Base-by-base conservation (phyloP, 2,113 vertebrate species). In the Pterocles burchelli region DNA sequence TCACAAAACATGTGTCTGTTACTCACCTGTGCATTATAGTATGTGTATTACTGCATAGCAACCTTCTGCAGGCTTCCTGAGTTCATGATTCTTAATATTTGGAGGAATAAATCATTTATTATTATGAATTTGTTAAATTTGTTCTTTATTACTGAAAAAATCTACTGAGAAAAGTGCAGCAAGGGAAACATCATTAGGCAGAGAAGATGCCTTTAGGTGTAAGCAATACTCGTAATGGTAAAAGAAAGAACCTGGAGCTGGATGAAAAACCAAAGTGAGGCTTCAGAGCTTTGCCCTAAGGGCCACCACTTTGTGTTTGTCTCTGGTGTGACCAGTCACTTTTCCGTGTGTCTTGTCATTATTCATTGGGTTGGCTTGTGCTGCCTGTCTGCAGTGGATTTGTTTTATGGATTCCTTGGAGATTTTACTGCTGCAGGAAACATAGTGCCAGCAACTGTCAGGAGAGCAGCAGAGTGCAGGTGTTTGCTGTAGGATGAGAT, bases 111-210 rank as follows among this genome's bases (percentile, higher is more conserved):
- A 58, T 25, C 0, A 48, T 79, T 62, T 90, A 45, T 33, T 34
- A 51, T 45, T 83, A 79, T 25, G 51, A 77, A 54, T n/a, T 12
- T 63, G 49, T 71, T 72, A 24, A 7, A 25, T 65, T n/a, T 76
- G 13, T 49, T 58, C 45, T 68, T 70, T 31, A 5, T 31, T 71
- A 28, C 38, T 81, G 54, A 75, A 41, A 41, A 85, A 79, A 49
- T 48, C 46, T 28, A 16, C 31, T 33, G 61, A 74, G 55, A 8
- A 25, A 66, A 66, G 45, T 4, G 4, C 70, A 70, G 26, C 0
- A 0, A 74, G 41, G 22, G 62, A 70, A 20, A 10, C 0, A 2
- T 11, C 41, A 46, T 9, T 3, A n/a, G 43, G 26, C 79, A 85
- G 71, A 70, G 52, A 45, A 79, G 28, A 74, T 10, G 25, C 11